Evolutionary conservation across 2,888 invertebrate species (phyloP), one percentile per base, ranked within the genome.

Genomic region (Tachystola acroxantha): DNA sequence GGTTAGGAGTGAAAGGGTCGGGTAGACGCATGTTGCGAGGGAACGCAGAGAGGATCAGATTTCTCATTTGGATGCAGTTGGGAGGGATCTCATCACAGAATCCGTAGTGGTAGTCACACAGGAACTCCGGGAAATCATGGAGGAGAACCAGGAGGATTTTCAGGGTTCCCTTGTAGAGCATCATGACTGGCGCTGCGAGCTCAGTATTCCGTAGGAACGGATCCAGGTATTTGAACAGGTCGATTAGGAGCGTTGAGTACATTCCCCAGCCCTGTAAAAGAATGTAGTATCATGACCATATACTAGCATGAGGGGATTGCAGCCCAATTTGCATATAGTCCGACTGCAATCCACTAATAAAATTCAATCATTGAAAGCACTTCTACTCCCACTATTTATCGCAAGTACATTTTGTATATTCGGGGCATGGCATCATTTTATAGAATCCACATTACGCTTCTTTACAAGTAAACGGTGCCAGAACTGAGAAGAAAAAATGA

Each of bases 11-110:
- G 82, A 99, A 99, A 0, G 99, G 99, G 87, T 99, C 99, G 0
- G 99, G 99, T 31, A 99, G 88, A 1, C 98, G 90, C 99, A 99
- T 99, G 68, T 96, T 97, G 32, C 98, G 90, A 7, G 99, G 99
- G 73, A 98, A 99, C 1, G 99, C 99, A 2, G 98, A 98, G 44
- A 99, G 87, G 36, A 99, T 98, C 38, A 99, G 89, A 73, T 99
- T 99, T 34, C 99, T 90, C 96, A 99, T 97, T 77, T 96, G 99
- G 52, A 99, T 98, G 80, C 99, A 99, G 76, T 99, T 99, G 2
- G 99, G 97, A 31, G 99, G 99, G 57, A 99, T 99, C 43, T 97
- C 98, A 77, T 99, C 99, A 76, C 99, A 99, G 85, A 99, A 98
- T 29, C 96, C 96, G 74, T 99, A 99, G 76, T 99, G 98, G 77